phyloP scores from a whole-genome alignment of 2,888 invertebrate species.

The Ptilodon capucinus region DNA sequence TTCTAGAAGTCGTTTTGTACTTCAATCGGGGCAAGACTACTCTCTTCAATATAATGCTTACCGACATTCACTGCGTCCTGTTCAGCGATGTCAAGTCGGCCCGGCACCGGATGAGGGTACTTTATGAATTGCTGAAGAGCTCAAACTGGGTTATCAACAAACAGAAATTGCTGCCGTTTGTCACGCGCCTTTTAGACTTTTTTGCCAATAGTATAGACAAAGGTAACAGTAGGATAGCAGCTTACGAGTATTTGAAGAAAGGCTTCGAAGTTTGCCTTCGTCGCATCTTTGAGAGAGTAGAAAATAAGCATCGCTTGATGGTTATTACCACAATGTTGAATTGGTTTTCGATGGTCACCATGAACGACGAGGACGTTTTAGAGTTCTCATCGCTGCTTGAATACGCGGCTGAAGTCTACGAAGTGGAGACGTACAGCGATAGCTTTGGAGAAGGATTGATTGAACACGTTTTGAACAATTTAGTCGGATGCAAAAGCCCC shows the following conservation, averaged over 20 bases:
- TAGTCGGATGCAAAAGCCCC: slow-evolving; percentile 72
- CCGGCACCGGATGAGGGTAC: slow-evolving; percentile 69
- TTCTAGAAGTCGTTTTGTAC: slow-evolving; percentile 55
- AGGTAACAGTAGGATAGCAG: slow-evolving; percentile 29
- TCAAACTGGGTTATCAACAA: slow-evolving; percentile 71
- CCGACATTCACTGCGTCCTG: slow-evolving; percentile 54
- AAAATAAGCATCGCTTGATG: slow-evolving; percentile 68
- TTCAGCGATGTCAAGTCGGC: slow-evolving; percentile 56
- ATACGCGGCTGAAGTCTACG: slow-evolving; percentile 73
- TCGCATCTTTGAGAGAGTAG: slow-evolving; percentile 73
- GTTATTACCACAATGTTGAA: slow-evolving; percentile 76
- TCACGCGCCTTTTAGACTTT: slow-evolving; percentile 71
- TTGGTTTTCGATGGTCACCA: slow-evolving; percentile 69
- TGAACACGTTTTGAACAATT: slow-evolving; percentile 61
- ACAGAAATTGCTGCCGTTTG: slow-evolving; percentile 57
- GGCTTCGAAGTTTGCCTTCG: slow-evolving; percentile 81
- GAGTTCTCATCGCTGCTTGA: slow-evolving; percentile 80
- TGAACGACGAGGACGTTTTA: slow-evolving; percentile 67
- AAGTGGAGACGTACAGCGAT: slow-evolving; percentile 58
- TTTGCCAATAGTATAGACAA: slow-evolving; percentile 65
- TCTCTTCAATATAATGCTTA: slow-evolving; percentile 55
- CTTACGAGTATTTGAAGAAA: slow-evolving; percentile 63
- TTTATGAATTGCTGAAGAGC: slow-evolving; percentile 74
- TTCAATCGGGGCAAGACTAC: slow-evolving; percentile 49
- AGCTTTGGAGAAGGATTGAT: slow-evolving; percentile 74